These are phyloP conservation scores for Bradypodion ventrale DNA, from an alignment of 2,797 vertebrate genomes.

Conservation along the genomic window DNA sequence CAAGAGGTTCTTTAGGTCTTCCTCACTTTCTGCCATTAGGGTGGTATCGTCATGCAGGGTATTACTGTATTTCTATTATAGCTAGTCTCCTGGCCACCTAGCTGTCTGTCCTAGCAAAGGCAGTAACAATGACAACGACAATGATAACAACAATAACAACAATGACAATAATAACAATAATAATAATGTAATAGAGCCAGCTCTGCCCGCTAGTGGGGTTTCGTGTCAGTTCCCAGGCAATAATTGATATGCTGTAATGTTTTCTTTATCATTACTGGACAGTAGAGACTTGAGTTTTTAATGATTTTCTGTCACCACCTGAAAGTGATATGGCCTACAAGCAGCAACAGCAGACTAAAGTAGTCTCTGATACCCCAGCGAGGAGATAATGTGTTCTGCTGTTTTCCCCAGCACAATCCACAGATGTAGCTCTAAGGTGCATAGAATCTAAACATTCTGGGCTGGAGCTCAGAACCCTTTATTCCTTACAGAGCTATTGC, in stretches of 20 bases:
- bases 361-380: conserved; percentile 54
- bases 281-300: conserved; percentile 67
- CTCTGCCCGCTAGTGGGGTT: conserved; percentile 60
- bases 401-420: conserved; percentile 38
- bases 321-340: conserved; percentile 73
- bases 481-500: conserved; percentile 27
- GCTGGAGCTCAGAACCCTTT: conserved; percentile 45
- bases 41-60: too few species aligned
- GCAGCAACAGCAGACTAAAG: conserved; percentile 69
- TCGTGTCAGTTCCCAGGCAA: conserved; percentile 62
- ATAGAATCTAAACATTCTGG: conserved; percentile 50
- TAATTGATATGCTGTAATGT: conserved; percentile 59
- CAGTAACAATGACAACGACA: not conserved
- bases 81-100: not conserved
- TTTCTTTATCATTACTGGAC: conserved; percentile 75
- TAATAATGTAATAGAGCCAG: conserved; percentile 63
- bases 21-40: too few species aligned
- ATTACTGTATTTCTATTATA: not conserved
- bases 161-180: too few species aligned
- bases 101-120: not conserved
- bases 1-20: too few species aligned
- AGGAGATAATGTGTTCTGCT: conserved; percentile 59
- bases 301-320: conserved; percentile 79
- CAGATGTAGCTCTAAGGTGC: conserved; percentile 47
- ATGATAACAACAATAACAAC: too few species aligned